A percentile compares a stretch with the other conserved stretches of the same genome.
phyloP scores from a whole-genome alignment of 1,140 invertebrate genomes.

The Listronotus bonariensis region DNA sequence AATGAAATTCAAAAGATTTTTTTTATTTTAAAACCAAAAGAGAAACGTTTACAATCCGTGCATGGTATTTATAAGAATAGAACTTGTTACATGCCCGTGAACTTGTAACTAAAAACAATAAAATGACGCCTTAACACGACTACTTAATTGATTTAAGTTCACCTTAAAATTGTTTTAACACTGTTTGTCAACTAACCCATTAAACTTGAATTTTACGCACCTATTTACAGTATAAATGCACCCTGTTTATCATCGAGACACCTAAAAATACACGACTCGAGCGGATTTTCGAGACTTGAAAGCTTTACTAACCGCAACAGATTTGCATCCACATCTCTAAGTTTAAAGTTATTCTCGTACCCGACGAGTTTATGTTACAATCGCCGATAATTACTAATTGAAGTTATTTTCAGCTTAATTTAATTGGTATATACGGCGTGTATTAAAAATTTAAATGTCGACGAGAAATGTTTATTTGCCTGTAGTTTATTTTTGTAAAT shows the following conservation, averaged over 20 bases:
- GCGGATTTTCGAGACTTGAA: slow-evolving; percentile 35
- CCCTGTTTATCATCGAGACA: slow-evolving; percentile 32
- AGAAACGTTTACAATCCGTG: no score
- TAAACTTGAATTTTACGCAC: slow-evolving; percentile 31
- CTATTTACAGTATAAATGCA: slow-evolving; percentile 28
- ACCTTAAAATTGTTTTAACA: not conserved
- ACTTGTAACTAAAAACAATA: no score
- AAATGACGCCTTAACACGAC: no score
- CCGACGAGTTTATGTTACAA: slow-evolving; percentile 18
- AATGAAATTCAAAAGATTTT: no score
- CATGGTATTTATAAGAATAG: no score
- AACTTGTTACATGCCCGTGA: no score
- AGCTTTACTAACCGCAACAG: slow-evolving; percentile 21
- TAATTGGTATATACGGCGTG: not conserved
- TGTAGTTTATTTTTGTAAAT: no score
- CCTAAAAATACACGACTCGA: slow-evolving; percentile 42
- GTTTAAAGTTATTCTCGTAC: slow-evolving; percentile 36
- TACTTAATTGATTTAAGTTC: not conserved
- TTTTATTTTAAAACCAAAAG: no score
- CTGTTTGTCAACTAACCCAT: slow-evolving; percentile 5
- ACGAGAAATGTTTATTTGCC: no score
- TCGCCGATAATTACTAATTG: slow-evolving; percentile 31
- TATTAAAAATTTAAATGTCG: no score
- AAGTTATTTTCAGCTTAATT: slow-evolving; percentile 14
- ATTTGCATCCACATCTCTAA: slow-evolving; percentile 29